Base-by-base conservation (phyloP, 2,888 invertebrate genomes). In the Pyrocoelia pectoralis region DNA sequence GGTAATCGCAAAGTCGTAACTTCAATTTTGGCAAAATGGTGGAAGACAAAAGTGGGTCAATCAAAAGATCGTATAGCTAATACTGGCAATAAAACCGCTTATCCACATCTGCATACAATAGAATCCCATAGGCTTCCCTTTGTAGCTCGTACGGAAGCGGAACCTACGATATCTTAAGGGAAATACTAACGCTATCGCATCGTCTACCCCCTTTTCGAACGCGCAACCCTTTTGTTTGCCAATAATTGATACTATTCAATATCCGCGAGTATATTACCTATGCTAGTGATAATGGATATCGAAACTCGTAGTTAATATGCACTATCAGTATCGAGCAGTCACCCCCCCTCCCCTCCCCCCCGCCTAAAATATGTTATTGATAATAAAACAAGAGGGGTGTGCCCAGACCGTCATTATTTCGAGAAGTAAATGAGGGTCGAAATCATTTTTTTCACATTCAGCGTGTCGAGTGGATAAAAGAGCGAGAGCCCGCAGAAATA, bases 201-300 rank as follows among this genome's bases (percentile, higher is more conserved):
- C 65, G 24, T 24, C 24, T 6, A 3, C 56, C 60, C 65, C 64
- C 65, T 66, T 63, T 71, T 68, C 67, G 70, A 69, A 66, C 72
- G 3, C 6, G 66, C 70, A 67, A 65, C 70, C 70, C 73, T 70
- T 73, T 74, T 73, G 72, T 73, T 70, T 73, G 68, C 69, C 68
- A 70, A 66, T 69, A 71, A 74, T 74, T 74, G 73, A 73, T 73
- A 66, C 65, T 66, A 66, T 56, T 67, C 63, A 67, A 68, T 68
- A 67, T 67, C 68, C n/a, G n/a, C n/a, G n/a, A n/a, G n/a, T n/a
- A n/a, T n/a, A n/a, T n/a, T n/a, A n/a, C n/a, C 66, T 64, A 59
- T 60, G 59, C 52, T 28, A 56, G 51, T 56, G 13, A 38, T 52
- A 15, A 29, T 41, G 40, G 19, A 19, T 38, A 53, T 24, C 62